Conservation (phyloP, 92 coral and sea anemone genomes). For the Galaxea fascicularis region DNA sequence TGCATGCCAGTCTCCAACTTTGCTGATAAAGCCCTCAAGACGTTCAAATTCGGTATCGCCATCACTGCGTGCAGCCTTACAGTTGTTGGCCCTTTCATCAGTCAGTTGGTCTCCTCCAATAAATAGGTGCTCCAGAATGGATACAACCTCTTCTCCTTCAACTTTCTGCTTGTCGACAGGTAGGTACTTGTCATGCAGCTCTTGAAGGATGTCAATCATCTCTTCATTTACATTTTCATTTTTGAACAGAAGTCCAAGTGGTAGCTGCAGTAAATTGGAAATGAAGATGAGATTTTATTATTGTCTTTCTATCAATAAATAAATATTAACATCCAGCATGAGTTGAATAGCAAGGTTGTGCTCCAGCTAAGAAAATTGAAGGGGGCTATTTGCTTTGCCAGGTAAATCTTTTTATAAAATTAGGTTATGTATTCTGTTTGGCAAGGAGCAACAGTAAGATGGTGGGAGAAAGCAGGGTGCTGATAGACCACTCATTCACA, state of each 20-base stretch:
- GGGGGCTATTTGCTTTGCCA: too few relatives aligned
- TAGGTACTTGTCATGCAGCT: constrained; percentile 62
- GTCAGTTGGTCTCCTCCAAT: constrained; percentile 77
- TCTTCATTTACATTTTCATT: constrained; percentile 67
- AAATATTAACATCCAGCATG: too few relatives aligned
- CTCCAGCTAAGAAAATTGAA: too few relatives aligned
- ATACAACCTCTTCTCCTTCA: constrained; percentile 32
- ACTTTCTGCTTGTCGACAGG: constrained; percentile 41
- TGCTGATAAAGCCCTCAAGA: constrained; percentile 59
- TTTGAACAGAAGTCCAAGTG: constrained; percentile 68
- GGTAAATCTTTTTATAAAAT: too few relatives aligned
- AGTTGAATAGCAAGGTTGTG: too few relatives aligned
- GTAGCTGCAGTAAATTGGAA: too few relatives aligned
- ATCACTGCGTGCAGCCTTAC: constrained; percentile 71
- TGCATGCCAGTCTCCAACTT: constrained; percentile 79
- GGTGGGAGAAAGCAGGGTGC: too few relatives aligned
- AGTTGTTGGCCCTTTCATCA: constrained; percentile 60
- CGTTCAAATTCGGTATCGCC: constrained; percentile 52
- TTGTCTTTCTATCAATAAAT: too few relatives aligned
- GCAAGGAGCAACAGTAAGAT: too few relatives aligned
- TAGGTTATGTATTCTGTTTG: too few relatives aligned
- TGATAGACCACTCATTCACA: too few relatives aligned
- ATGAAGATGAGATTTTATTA: too few relatives aligned
- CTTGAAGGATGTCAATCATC: constrained; percentile 68
- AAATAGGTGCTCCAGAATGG: constrained; percentile 30